Evolutionary conservation across 2,113 vertebrate genomes (phyloP).

Genomic region (Hypocryptadius cinnamomeus): DNA sequence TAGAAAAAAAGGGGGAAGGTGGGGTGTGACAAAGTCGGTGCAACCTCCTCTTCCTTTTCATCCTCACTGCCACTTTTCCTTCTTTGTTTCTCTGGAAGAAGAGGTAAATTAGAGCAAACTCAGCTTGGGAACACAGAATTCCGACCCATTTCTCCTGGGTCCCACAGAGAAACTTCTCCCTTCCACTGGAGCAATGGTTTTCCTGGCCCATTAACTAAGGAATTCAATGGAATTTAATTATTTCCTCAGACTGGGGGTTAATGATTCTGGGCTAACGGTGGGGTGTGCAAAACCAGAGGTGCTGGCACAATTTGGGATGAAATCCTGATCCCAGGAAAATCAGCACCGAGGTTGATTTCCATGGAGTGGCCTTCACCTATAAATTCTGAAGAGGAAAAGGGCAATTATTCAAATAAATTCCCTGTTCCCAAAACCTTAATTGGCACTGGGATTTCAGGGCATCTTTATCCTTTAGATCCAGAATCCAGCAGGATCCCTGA

Average conservation of each 20-base stretch:
- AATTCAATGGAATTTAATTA: not conserved
- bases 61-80: not conserved
- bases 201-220: not conserved
- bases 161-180: not conserved
- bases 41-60: not conserved
- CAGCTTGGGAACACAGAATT: not conserved
- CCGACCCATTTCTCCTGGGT: not conserved
- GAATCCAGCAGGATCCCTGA: not conserved
- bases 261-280: not conserved
- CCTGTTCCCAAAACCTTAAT: not conserved
- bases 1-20: not conserved
- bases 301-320: not conserved
- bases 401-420: not conserved
- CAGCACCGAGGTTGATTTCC: not conserved
- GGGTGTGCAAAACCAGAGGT: not conserved
- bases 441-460: not conserved
- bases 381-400: not conserved
- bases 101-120: not conserved
- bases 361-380: not conserved
- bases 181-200: not conserved
- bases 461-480: not conserved
- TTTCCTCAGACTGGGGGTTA: not conserved
- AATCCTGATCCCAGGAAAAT: not conserved
- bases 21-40: not conserved
- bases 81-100: not conserved